These are phyloP conservation scores for Odontamblyopus lacepedii DNA, from an alignment of 2,797 vertebrate genomes.

Conservation along the genomic window DNA sequence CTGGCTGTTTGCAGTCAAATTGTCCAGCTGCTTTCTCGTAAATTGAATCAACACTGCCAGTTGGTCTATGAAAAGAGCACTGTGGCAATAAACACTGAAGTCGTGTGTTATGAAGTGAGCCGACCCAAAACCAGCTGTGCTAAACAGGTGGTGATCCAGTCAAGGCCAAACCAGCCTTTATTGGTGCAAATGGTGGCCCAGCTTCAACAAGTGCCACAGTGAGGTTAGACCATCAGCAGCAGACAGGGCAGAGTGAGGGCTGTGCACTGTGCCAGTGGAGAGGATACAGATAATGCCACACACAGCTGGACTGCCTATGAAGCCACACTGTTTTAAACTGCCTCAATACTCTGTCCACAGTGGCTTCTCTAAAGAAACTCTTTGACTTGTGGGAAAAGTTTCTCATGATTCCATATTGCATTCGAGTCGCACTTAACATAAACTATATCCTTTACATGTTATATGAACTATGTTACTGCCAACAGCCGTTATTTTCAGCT, in stretches of 20 bases:
- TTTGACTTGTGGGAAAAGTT: conserved; percentile 48
- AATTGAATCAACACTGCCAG: conserved; percentile 62
- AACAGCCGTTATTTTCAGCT: conserved; percentile 14
- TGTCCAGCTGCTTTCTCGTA: conserved; percentile 65
- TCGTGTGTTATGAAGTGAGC: conserved; percentile 55
- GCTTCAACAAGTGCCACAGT: conserved; percentile 36
- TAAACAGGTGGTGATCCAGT: conserved; percentile 55
- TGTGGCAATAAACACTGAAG: conserved; percentile 62
- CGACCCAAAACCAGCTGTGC: conserved; percentile 60
- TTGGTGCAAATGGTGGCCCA: conserved; percentile 35
- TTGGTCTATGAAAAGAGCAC: conserved; percentile 62
- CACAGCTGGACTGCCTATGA: conserved; percentile 68
- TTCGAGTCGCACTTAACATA: conserved; percentile 64
- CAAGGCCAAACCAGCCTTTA: conserved; percentile 20
- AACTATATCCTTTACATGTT: conserved; percentile 41
- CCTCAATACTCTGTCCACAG: conserved; percentile 64
- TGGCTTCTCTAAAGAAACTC: conserved; percentile 37
- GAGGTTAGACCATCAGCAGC: conserved; percentile 45
- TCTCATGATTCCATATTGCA: conserved; percentile 54
- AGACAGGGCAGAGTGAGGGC: conserved; percentile 34
- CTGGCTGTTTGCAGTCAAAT: conserved; percentile 43
- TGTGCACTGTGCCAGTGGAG: conserved; percentile 36
- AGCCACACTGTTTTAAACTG: conserved; percentile 69
- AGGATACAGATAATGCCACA: conserved; percentile 46
- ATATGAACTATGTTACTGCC: conserved; percentile 46